Percentiles rank a stretch among this genome's conserved stretches.
These are phyloP conservation scores for Sebastes diaconus DNA, from an alignment of 2,797 vertebrate genomes.

Conservation along the genomic window DNA sequence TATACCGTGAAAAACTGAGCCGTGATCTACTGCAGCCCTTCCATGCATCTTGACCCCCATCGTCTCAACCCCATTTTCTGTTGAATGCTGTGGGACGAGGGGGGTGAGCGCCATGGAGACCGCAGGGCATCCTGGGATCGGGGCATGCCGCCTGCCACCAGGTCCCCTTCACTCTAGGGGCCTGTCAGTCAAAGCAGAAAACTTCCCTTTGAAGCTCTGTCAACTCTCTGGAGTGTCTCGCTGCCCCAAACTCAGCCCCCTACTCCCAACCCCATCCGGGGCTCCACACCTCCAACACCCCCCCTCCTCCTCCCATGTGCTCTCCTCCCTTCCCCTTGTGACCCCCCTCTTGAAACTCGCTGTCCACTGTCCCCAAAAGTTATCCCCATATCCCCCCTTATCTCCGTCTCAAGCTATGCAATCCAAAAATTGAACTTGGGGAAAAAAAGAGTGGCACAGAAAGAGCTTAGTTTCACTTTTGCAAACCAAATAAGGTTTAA, in stretches of 20 bases:
- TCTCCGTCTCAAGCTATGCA: constrained; percentile 78
- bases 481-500: constrained; percentile 86
- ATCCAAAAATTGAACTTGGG: constrained; percentile 72
- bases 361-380: constrained; percentile 73
- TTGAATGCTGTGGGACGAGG: constrained; percentile 37
- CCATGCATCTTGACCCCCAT: constrained; percentile 62
- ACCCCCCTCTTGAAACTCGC: constrained; percentile 66
- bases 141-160: constrained; percentile 64
- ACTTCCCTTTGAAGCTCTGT: constrained; percentile 83
- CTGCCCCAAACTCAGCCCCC: constrained; percentile 39
- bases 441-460: constrained; percentile 50
- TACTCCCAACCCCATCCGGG: constrained; percentile 41
- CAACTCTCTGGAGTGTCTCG: constrained; percentile 73
- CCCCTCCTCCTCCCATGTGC: constrained; percentile 47
- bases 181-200: constrained; percentile 73
- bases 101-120: constrained; percentile 65
- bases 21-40: constrained; percentile 39
- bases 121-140: constrained; percentile 68
- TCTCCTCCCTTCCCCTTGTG: constrained; percentile 55
- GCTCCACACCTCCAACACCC: constrained; percentile 59
- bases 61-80: constrained; percentile 49
- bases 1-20: constrained; percentile 34
- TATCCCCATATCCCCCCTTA: constrained; percentile 74
- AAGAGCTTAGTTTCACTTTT: constrained; percentile 85
- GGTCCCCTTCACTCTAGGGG: constrained; percentile 78